Evolutionary conservation across 2,888 invertebrate genomes (phyloP), one percentile per base, ranked within the genome.

Genomic region (Brassicogethes aeneus): DNA sequence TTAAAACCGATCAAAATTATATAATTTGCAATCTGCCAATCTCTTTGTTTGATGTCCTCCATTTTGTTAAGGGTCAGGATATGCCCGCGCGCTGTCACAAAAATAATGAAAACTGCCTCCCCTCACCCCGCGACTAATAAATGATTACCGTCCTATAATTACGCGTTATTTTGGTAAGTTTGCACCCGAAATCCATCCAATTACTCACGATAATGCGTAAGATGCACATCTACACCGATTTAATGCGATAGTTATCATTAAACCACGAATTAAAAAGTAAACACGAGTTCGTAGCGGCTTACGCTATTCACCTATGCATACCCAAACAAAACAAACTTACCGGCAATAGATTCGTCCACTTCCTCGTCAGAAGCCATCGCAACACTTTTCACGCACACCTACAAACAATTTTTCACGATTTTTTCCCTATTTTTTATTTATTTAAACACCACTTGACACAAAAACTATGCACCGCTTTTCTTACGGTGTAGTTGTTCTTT

Each of bases 321-420:
- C 48, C 54, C 50, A 57, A 56, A 59, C 57, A 60, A 55, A 56
- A 54, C 56, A 60, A 60, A 71, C 82, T 85, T 76, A 88, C 89
- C 88, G 76, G 85, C 86, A 66, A 81, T 84, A 68, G 80, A 83
- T 67, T 87, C 89, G 62, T 88, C 88, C 67, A 87, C 80, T 72
- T 88, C 88, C 65, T 88, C 88, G 62, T 88, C 88, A 51, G 88
- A 88, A 70, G 87, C 88, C 88, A 88, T 88, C 69, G 32, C 47
- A 39, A 42, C 29, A 15, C 37, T 44, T 42, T 48, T 45, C 39
- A 36, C 37, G 34, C 16, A 40, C 39, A 48, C 43, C 42, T 35
- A 43, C 36, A 17, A 36, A 44, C 40, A 23, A 12, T 16, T 37
- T 36, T 42, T 41, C 31, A 34, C 13, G 3, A 17, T n/a, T 13